Base-by-base conservation (phyloP, 2,113 vertebrate species). In the Turnix velox region DNA sequence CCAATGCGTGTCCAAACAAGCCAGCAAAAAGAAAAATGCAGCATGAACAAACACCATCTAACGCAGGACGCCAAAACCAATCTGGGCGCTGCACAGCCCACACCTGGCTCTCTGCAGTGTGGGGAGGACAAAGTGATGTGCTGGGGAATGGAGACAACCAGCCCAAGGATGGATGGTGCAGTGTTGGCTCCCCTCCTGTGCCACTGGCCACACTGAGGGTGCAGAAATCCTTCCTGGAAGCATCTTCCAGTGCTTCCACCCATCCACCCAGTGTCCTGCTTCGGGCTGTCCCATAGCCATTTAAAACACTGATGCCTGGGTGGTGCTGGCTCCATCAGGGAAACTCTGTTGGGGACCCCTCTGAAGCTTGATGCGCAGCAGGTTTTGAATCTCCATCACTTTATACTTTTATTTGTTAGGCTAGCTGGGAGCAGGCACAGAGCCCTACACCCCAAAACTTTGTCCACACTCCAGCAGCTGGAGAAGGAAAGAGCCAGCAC, bases 1-100 rank as follows among this genome's bases (percentile, higher is more conserved):
- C 93, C 84, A 91, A 91, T 92, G 94, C 94, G 4, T 95, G 95
- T 94, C 96, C 86, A 93, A 91, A 97, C 94, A 95, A 83, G 96
- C 93, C 91, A 93, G 67, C 43, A 73, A 77, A 93, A 92, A 93
- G 89, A 88, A 97, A 91, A 94, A 96, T 96, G 93, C 84, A 94
- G 72, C 68, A 92, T 43, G 93, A 96, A 96, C 90, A 94, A 95
- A 93, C 94, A 94, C 35, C 1, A 9, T 71, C 77, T 91, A 72
- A 93, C 10, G 68, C 85, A 68, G 68, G 85, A 71, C 80, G 90
- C 85, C 96, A 94, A 77, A 88, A 90, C 5, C 13, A 91, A 92
- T 65, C 80, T 10, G 77, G 82, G 95, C 0, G 5, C 92, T 87
- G 86, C 83, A 54, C 24, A 90, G 78, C 83, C 46, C 12, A 14